Percentiles rank a stretch among this genome's conserved stretches.
Conservation (phyloP, 2,888 invertebrate genomes). For the Ectemnius cavifrons region DNA sequence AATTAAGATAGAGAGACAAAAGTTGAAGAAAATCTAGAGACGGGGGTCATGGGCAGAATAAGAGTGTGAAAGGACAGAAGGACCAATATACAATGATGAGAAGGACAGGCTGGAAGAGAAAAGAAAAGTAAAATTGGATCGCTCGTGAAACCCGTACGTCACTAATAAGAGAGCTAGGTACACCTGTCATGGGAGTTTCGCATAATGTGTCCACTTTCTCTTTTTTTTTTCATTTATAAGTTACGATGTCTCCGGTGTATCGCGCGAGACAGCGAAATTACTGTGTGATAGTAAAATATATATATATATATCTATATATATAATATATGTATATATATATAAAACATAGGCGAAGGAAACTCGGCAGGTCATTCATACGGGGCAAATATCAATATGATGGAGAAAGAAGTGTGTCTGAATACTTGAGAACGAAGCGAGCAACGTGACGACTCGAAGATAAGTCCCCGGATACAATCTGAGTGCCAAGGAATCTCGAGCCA, state of each 20-base stretch:
- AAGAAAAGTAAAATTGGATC: conserved; percentile 36
- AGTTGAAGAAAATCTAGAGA: conserved; percentile 10
- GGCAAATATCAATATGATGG: conserved; percentile 31
- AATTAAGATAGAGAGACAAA: conserved; percentile 17
- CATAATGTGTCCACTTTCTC: conserved; percentile 27
- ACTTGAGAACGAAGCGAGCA: conserved; percentile 45
- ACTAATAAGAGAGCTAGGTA: conserved; percentile 37
- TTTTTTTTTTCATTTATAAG: conserved; percentile 45
- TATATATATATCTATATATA: conserved; percentile 30
- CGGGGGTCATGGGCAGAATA: neutral
- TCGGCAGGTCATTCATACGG: conserved; percentile 47
- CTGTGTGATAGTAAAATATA: conserved; percentile 44
- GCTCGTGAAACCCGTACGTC: conserved; percentile 49
- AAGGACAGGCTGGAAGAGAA: conserved; percentile 10
- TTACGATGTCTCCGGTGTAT: conserved; percentile 41
- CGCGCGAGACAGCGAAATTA: conserved; percentile 27
- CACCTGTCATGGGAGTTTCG: conserved; percentile 47
- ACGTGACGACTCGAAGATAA: conserved; percentile 35
- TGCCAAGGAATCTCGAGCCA: conserved; percentile 25
- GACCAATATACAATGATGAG: neutral
- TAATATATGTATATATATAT: conserved; percentile 19
- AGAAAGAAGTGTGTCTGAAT: conserved; percentile 44
- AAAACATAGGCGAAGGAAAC: conserved; percentile 28
- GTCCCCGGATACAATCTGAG: conserved; percentile 10
- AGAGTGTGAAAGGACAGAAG: conserved; percentile 9